A percentile compares a stretch with the other conserved stretches of the same genome.
phyloP scores from a whole-genome alignment of 2,888 invertebrate genomes.

The Busseola fusca region DNA sequence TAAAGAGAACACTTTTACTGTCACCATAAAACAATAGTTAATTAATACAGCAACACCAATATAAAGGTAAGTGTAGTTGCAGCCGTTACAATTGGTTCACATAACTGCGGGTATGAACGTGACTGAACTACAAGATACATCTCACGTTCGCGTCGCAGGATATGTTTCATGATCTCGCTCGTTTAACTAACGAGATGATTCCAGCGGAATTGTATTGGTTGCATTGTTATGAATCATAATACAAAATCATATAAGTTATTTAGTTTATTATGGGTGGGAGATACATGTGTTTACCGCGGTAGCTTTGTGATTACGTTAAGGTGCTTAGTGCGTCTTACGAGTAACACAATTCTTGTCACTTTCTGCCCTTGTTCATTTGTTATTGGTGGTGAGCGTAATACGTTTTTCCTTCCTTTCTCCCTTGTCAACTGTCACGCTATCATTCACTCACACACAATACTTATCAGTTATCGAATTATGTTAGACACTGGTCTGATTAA shows the following conservation, averaged over 20 bases:
- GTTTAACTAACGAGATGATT: constrained; percentile 52
- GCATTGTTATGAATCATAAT: constrained; percentile 41
- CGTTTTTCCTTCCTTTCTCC: not conserved
- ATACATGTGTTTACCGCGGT: not conserved
- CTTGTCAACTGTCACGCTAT: not conserved
- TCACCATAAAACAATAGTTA: constrained; percentile 6
- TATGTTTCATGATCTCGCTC: constrained; percentile 44
- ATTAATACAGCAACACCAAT: constrained; percentile 30
- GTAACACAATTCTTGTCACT: not conserved
- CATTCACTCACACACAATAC: not conserved
- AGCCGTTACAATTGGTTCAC: constrained; percentile 44
- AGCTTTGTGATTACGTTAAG: not conserved
- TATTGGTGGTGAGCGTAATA: not conserved
- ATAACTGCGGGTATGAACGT: constrained; percentile 46
- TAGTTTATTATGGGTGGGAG: not conserved
- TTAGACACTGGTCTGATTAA: not conserved
- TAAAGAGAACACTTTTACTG: not conserved
- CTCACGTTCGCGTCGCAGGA: constrained; percentile 47
- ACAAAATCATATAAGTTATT: constrained; percentile 6
- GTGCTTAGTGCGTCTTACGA: not conserved
- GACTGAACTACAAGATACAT: constrained; percentile 48
- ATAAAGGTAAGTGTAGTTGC: constrained; percentile 26
- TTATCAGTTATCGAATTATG: not conserved
- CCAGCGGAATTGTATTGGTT: constrained; percentile 24
- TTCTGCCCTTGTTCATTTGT: not conserved